phyloP scores from a whole-genome alignment of 2,797 vertebrate species.

The Myotis planiceps region DNA sequence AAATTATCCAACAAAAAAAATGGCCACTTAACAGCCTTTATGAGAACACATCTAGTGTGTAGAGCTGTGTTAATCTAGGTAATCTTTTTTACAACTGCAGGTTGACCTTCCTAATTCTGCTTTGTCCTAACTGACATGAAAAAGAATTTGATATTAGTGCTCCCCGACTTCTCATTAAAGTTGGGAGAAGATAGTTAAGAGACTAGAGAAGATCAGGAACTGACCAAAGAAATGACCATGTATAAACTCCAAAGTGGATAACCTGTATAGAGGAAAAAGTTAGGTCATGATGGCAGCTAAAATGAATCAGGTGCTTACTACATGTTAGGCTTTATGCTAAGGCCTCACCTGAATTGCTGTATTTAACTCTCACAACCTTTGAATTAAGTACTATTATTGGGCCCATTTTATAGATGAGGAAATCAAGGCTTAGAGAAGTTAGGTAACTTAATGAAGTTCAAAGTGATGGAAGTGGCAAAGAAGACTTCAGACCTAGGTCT shows the following conservation, averaged over 20 bases:
- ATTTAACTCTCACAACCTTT: not conserved
- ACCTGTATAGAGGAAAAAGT: not conserved
- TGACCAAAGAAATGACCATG: not conserved
- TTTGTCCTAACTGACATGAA: constrained; percentile 24
- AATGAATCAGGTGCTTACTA: not conserved
- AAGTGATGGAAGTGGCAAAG: not conserved
- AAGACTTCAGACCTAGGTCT: not conserved
- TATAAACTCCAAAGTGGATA: not conserved
- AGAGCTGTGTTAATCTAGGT: not conserved
- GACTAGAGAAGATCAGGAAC: not conserved
- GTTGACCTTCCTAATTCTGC: not conserved
- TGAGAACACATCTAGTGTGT: not conserved
- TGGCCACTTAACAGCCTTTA: not conserved
- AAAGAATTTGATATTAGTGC: constrained; percentile 31
- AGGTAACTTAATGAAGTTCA: constrained; percentile 31
- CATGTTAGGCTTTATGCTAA: not conserved
- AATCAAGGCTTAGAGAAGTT: constrained; percentile 28
- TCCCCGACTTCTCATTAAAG: not conserved
- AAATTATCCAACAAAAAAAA: not conserved
- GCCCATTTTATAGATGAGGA: constrained; percentile 15
- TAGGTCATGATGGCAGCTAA: not conserved
- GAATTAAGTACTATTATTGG: not conserved
- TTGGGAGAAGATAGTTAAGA: not conserved
- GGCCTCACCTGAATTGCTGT: constrained; percentile 1
- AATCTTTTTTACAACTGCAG: not conserved